Conservation (phyloP, 2,113 vertebrate genomes). For the Arizona elegans region DNA sequence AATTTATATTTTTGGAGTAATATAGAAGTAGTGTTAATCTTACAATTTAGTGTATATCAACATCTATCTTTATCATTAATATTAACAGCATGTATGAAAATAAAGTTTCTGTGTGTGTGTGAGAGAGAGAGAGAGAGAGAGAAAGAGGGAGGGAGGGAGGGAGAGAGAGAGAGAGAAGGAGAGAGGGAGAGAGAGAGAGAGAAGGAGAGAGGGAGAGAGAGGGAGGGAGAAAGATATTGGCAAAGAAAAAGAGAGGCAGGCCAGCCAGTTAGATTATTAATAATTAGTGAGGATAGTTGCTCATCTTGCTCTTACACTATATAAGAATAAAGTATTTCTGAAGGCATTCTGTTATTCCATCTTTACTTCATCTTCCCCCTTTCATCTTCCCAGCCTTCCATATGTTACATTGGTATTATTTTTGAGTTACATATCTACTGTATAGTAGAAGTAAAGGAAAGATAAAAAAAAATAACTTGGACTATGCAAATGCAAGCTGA, state of each 20-base stretch:
- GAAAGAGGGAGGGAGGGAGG: neutral
- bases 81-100: conserved; percentile 61
- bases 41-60: conserved; percentile 54
- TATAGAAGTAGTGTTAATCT: conserved; percentile 59
- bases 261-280: conserved; percentile 4
- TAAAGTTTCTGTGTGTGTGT: neutral
- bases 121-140: conserved; percentile 7
- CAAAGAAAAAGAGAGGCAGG: conserved; percentile 27
- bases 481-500: neutral
- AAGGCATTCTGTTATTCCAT: neutral
- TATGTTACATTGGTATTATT: neutral
- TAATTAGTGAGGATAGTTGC: conserved; percentile 50
- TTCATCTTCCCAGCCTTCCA: neutral
- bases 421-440: neutral
- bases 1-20: conserved; percentile 22
- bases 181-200: conserved; percentile 9
- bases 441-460: neutral
- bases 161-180: neutral
- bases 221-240: neutral
- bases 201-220: neutral
- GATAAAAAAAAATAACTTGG: neutral
- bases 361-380: neutral
- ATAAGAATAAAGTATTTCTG: neutral
- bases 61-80: conserved; percentile 61
- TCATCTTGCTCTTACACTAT: neutral